These are phyloP conservation scores for Myopa tessellatipennis DNA, from an alignment of 2,888 invertebrate genomes.

Conservation along the genomic window DNA sequence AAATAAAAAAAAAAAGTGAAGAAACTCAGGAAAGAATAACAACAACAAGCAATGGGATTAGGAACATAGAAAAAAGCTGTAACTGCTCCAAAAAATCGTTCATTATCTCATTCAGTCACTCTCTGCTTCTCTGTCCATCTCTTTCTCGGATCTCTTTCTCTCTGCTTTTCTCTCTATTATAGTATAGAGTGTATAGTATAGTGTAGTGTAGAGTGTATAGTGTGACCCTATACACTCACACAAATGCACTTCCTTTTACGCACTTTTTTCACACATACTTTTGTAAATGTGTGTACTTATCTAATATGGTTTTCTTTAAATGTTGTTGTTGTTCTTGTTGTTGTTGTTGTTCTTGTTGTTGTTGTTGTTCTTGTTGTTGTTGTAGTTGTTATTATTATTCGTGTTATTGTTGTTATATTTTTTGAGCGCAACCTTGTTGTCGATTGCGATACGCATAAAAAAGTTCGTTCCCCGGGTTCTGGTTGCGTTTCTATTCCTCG, in stretches of 20 bases:
- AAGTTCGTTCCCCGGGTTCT: neutral
- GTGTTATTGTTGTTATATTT: neutral
- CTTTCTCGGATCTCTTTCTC: too few relatives aligned
- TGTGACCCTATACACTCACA: neutral
- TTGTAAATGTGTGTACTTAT: neutral
- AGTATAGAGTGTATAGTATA: neutral
- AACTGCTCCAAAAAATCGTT: neutral
- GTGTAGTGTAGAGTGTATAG: too few relatives aligned
- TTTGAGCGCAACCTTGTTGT: neutral
- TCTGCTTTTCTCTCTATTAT: neutral
- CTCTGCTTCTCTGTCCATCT: neutral
- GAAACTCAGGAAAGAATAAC: neutral
- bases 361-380: conserved; percentile 9
- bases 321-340: neutral
- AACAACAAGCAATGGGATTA: neutral
- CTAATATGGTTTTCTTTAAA: neutral
- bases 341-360: neutral
- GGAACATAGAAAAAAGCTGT: neutral
- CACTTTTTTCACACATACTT: neutral
- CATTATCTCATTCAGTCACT: neutral
- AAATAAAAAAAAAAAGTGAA: neutral
- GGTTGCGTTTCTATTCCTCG: neutral
- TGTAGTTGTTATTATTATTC: neutral
- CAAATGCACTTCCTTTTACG: neutral
- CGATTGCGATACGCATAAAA: neutral